Conservation (phyloP, 2,888 invertebrate species). For the Drosophila merina region DNA sequence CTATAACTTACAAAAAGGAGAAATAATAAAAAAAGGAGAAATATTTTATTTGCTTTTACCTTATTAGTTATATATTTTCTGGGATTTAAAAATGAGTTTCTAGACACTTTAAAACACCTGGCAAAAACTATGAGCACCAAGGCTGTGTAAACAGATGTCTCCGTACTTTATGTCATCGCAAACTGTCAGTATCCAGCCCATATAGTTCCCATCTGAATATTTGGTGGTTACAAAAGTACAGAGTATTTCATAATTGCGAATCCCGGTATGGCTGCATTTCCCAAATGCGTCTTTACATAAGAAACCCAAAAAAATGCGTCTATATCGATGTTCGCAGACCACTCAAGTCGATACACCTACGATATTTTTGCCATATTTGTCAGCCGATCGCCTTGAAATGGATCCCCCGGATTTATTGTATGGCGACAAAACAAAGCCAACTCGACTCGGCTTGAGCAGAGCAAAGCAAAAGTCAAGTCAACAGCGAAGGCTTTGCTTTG, state of each 20-base stretch:
- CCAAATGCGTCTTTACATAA: conserved; percentile 30
- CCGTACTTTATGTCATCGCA: background rate
- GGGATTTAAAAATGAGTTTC: background rate
- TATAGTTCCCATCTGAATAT: too few species aligned
- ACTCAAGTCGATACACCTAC: conserved; percentile 58
- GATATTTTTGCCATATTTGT: conserved; percentile 69
- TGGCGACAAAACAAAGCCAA: conserved; percentile 34
- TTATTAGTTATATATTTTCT: background rate
- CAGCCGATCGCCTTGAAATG: conserved; percentile 60
- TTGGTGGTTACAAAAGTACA: background rate
- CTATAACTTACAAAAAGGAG: background rate
- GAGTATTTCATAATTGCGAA: conserved; percentile 1
- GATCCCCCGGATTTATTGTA: conserved; percentile 25
- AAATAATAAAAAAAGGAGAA: background rate
- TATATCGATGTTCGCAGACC: conserved; percentile 39
- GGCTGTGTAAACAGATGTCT: background rate
- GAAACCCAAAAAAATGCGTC: conserved; percentile 26
- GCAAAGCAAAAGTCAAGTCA: conserved; percentile 15
- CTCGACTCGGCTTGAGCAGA: conserved; percentile 15
- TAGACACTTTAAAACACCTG: background rate
- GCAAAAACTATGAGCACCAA: background rate
- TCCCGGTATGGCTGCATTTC: conserved; percentile 27
- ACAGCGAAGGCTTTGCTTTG: conserved; percentile 29
- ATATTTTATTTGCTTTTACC: background rate
- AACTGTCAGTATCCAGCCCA: background rate